These are phyloP conservation scores for Tyrannus savana DNA, from an alignment of 2,113 vertebrate species.

Conservation along the genomic window DNA sequence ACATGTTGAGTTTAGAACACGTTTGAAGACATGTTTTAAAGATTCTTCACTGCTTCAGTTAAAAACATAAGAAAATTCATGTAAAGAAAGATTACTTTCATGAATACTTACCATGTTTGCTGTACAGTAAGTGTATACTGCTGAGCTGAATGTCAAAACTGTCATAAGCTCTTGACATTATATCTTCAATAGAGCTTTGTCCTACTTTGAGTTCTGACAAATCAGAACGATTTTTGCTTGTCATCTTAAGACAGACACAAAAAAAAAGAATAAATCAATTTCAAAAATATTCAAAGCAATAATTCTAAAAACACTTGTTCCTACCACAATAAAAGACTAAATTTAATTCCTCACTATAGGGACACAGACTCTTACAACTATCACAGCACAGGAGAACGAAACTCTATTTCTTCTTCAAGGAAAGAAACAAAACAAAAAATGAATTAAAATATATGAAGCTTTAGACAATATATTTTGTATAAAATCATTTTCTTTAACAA, in stretches of 20 bases:
- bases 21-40: neutral
- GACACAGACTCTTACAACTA: neutral
- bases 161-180: slow-evolving; percentile 95
- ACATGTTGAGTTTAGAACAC: neutral
- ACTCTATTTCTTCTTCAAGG: neutral
- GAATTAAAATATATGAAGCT: neutral
- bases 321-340: neutral
- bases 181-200: slow-evolving; percentile 87
- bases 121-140: slow-evolving; percentile 92
- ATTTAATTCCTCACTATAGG: neutral
- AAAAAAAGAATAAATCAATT: neutral
- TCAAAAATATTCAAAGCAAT: neutral
- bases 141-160: slow-evolving; percentile 92
- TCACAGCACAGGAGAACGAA: neutral
- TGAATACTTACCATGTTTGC: slow-evolving; percentile 82
- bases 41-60: neutral
- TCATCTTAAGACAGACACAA: slow-evolving; percentile 73
- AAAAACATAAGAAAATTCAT: neutral
- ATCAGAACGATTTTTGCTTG: slow-evolving; percentile 83
- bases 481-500: neutral
- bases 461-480: neutral
- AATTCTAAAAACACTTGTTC: neutral
- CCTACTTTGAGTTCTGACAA: slow-evolving; percentile 81
- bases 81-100: neutral
- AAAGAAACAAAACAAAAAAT: neutral